Evolutionary conservation across 2,888 invertebrate genomes (phyloP).

Genomic region (Melipona beecheii): DNA sequence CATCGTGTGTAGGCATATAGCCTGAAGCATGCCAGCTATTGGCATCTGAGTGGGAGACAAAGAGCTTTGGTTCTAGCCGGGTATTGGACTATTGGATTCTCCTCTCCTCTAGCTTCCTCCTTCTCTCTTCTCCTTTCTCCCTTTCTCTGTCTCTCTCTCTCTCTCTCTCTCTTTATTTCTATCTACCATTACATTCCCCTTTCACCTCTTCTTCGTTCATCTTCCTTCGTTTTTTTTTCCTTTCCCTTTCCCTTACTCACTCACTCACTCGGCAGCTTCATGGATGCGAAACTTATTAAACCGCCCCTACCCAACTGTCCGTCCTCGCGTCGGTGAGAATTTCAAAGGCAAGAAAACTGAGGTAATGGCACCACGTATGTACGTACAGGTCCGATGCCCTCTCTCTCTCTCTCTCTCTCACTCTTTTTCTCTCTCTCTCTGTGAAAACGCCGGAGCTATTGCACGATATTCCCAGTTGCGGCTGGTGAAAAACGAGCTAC

Average conservation of each 20-base stretch:
- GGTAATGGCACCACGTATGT: slow-evolving; percentile 26
- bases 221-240: background rate
- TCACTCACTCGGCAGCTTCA: slow-evolving; percentile 37
- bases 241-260: background rate
- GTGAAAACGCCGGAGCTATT: slow-evolving; percentile 6
- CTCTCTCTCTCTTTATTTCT: background rate
- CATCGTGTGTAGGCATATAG: slow-evolving; percentile 62
- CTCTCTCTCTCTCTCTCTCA: too few relatives aligned
- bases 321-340: slow-evolving; percentile 35
- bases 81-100: slow-evolving; percentile 74
- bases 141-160: slow-evolving; percentile 6
- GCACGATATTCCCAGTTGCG: slow-evolving; percentile 23
- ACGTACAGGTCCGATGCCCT: background rate
- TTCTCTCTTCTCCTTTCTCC: background rate
- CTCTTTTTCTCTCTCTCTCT: background rate
- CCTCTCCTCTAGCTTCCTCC: slow-evolving; percentile 37
- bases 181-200: slow-evolving; percentile 31
- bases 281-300: slow-evolving; percentile 70
- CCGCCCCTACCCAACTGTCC: slow-evolving; percentile 53
- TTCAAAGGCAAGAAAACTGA: slow-evolving; percentile 50
- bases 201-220: slow-evolving; percentile 30
- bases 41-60: slow-evolving; percentile 73
- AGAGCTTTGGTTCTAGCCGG: slow-evolving; percentile 69
- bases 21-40: slow-evolving; percentile 72
- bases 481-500: slow-evolving; percentile 34